Percentiles rank a stretch among this genome's conserved stretches.
Evolutionary conservation across 2,113 vertebrate species (phyloP).

Genomic region (Petroica traversi): DNA sequence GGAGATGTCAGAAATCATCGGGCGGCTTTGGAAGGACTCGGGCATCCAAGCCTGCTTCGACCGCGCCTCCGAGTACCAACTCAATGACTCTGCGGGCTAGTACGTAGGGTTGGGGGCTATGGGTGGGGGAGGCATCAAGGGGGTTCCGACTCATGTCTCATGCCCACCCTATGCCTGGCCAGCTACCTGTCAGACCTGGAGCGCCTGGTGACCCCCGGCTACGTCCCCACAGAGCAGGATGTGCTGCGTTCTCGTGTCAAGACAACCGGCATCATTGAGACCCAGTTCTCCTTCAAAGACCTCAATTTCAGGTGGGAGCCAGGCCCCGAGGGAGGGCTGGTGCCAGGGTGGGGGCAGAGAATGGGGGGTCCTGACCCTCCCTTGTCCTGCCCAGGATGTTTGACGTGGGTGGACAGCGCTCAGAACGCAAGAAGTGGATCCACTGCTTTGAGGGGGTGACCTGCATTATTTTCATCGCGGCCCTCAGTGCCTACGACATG

Average conservation of each 20-base stretch:
- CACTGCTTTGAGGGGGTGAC: conserved; percentile 98
- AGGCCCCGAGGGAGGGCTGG: fast-evolving
- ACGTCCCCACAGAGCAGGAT: conserved; percentile 94
- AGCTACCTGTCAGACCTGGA: conserved; percentile 94
- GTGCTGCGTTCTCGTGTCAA: conserved; percentile 95
- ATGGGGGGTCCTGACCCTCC: not conserved
- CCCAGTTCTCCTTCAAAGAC: conserved; percentile 92
- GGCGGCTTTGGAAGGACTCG: conserved; percentile 91
- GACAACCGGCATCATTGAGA: conserved; percentile 97
- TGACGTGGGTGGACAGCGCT: conserved; percentile 95
- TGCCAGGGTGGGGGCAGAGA: no score
- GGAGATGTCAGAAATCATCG: conserved; percentile 92
- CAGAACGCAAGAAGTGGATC: conserved; percentile 98
- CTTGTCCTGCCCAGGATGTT: conserved; percentile 85
- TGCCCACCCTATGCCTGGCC: fast-evolving
- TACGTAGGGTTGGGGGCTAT: conserved; percentile 36
- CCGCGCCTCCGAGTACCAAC: conserved; percentile 94
- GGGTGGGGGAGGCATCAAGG: not conserved
- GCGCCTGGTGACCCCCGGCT: conserved; percentile 88
- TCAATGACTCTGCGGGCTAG: conserved; percentile 98
- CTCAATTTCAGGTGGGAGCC: conserved; percentile 90
- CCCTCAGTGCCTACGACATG: conserved; percentile 96
- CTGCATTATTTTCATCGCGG: conserved; percentile 97
- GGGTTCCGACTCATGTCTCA: fast-evolving
- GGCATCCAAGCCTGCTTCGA: conserved; percentile 95